A percentile compares a stretch with the other conserved stretches of the same genome.
Evolutionary conservation across 2,797 vertebrate species (phyloP).

Genomic region (Rhinatrema bivittatum): DNA sequence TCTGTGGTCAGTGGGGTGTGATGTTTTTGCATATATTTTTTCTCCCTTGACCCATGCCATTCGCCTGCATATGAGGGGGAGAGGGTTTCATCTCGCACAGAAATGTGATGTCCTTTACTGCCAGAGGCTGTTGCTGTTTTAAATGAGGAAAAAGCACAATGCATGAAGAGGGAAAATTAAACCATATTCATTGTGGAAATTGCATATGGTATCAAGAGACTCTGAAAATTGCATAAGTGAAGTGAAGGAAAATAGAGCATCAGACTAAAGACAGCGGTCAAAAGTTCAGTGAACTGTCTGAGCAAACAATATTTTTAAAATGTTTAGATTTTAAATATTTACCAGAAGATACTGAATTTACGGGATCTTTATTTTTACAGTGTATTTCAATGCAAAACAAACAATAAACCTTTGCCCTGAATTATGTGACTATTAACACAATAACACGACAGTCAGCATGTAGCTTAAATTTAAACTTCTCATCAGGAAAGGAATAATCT

Average conservation of each 20-base stretch:
- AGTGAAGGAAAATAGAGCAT: conserved; percentile 53
- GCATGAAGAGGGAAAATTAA: conserved; percentile 78
- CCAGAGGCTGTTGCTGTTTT: conserved; percentile 71
- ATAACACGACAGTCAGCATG: no score
- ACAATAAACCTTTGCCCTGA: no score
- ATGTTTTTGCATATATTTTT: conserved; percentile 73
- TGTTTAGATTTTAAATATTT: not conserved
- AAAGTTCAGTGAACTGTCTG: conserved; percentile 71
- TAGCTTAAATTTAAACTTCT: no score
- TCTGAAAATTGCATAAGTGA: conserved; percentile 53
- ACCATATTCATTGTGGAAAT: conserved; percentile 79
- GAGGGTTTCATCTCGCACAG: conserved; percentile 56
- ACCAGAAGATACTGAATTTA: no score
- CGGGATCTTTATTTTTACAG: no score
- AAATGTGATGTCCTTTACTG: conserved; percentile 76
- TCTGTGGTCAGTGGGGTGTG: conserved; percentile 65
- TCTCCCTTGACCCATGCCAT: conserved; percentile 70
- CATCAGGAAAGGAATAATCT: no score
- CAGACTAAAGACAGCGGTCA: conserved; percentile 51
- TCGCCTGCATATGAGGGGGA: conserved; percentile 44
- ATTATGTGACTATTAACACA: no score
- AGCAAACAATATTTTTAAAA: conserved; percentile 34
- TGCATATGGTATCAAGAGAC: conserved; percentile 72
- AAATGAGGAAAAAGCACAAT: conserved; percentile 76
- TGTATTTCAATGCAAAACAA: no score